phyloP scores from a whole-genome alignment of 2,888 invertebrate species.

The Metopia argyrocephala region DNA sequence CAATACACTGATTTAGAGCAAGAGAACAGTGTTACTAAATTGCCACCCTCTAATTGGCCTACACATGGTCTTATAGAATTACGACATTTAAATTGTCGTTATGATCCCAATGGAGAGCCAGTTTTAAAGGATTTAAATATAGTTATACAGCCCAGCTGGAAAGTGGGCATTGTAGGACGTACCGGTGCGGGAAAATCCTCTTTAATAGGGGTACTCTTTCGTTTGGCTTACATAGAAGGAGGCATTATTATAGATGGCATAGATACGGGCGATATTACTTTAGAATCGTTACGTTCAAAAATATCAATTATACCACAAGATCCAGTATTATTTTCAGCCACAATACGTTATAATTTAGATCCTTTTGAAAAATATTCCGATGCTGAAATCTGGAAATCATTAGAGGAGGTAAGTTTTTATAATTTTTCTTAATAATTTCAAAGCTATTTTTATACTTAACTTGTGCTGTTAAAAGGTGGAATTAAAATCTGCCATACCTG shows the following conservation, averaged over 20 bases:
- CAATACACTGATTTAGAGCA: slow-evolving; percentile 85
- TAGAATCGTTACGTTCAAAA: slow-evolving; percentile 79
- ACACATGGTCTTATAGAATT: slow-evolving; percentile 81
- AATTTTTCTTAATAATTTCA: background rate
- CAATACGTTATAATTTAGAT: slow-evolving; percentile 83
- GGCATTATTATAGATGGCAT: slow-evolving; percentile 86
- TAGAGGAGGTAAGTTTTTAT: slow-evolving; percentile 72
- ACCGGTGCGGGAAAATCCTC: slow-evolving; percentile 93
- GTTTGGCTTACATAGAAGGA: slow-evolving; percentile 86
- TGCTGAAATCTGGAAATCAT: slow-evolving; percentile 75
- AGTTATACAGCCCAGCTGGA: slow-evolving; percentile 82
- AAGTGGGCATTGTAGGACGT: slow-evolving; percentile 90
- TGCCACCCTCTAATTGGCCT: slow-evolving; percentile 85
- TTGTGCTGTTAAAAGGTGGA: slow-evolving; percentile 78
- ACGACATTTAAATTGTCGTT: slow-evolving; percentile 81
- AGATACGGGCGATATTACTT: slow-evolving; percentile 80
- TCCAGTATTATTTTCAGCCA: slow-evolving; percentile 81
- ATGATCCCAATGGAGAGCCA: slow-evolving; percentile 81
- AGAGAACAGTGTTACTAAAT: slow-evolving; percentile 78
- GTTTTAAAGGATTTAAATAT: slow-evolving; percentile 87
- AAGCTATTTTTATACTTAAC: background rate
- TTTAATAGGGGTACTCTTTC: slow-evolving; percentile 87
- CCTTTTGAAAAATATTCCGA: slow-evolving; percentile 79
- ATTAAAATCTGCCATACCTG: slow-evolving; percentile 79
- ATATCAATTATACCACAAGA: slow-evolving; percentile 82